Evolutionary conservation across 1,140 invertebrate species (phyloP).

Genomic region (Eriosoma lanigerum): DNA sequence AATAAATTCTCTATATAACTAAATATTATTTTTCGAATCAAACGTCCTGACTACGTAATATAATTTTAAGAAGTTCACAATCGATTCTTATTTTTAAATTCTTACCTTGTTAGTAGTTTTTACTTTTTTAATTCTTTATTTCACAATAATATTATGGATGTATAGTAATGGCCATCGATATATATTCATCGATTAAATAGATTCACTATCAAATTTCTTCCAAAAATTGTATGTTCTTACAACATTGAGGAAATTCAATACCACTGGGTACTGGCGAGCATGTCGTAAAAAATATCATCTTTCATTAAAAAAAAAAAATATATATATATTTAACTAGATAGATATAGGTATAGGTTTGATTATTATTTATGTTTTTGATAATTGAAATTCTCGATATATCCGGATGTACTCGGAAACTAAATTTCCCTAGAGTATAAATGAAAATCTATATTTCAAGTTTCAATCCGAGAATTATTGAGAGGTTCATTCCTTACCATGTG

Average conservation of each 20-base stretch:
- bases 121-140: no score
- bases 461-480: neutral
- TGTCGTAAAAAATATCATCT: neutral
- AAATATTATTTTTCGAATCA: no score
- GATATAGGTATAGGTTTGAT: neutral
- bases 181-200: no score
- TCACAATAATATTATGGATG: no score
- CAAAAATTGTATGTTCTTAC: neutral
- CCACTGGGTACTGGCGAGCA: neutral
- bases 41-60: no score
- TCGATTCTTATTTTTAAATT: no score
- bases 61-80: no score
- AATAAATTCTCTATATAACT: no score
- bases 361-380: neutral
- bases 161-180: no score
- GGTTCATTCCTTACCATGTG: neutral
- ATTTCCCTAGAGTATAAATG: neutral
- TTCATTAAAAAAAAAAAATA: neutral
- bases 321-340: neutral
- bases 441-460: neutral
- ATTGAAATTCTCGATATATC: neutral
- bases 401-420: neutral
- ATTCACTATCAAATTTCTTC: slow-evolving; percentile 15
- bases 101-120: no score
- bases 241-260: neutral